phyloP scores from a whole-genome alignment of 2,113 vertebrate species.

The Larimichthys polyactis region DNA sequence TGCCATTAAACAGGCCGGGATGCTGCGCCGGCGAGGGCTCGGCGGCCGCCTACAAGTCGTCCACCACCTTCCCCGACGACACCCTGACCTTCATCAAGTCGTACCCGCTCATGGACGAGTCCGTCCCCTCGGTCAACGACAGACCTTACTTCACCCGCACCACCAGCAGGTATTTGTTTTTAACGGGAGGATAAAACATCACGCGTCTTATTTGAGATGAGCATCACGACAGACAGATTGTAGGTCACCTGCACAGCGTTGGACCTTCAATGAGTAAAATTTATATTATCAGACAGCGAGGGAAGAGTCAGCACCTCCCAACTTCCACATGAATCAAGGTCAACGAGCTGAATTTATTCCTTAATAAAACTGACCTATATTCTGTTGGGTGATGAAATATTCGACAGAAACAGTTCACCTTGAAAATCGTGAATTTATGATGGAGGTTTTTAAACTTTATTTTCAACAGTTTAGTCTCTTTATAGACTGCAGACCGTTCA shows the following conservation, averaged over 20 bases:
- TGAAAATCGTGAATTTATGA: too few relatives aligned
- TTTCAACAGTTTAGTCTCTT: too few relatives aligned
- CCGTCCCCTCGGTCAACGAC: conserved; percentile 87
- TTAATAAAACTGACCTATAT: not conserved
- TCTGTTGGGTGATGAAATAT: too few relatives aligned
- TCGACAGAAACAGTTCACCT: not conserved
- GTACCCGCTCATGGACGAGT: conserved; percentile 93
- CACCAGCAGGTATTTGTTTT: conserved; percentile 84
- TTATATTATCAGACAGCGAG: too few relatives aligned
- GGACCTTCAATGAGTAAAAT: not conserved
- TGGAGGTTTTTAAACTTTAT: too few relatives aligned
- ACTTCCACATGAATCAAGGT: not conserved
- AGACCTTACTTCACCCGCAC: conserved; percentile 92
- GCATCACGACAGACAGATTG: not conserved
- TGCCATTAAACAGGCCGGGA: conserved; percentile 86
- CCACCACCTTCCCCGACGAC: conserved; percentile 92
- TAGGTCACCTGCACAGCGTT: not conserved
- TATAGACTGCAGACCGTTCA: too few relatives aligned
- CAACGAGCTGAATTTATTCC: not conserved
- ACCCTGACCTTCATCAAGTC: conserved; percentile 95
- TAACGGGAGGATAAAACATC: not conserved
- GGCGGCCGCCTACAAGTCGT: conserved; percentile 84
- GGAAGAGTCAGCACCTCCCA: not conserved
- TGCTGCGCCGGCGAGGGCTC: conserved; percentile 90
- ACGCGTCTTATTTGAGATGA: not conserved